These are phyloP conservation scores for Pteronura brasiliensis DNA, from an alignment of 2,113 vertebrate species.

Conservation along the genomic window DNA sequence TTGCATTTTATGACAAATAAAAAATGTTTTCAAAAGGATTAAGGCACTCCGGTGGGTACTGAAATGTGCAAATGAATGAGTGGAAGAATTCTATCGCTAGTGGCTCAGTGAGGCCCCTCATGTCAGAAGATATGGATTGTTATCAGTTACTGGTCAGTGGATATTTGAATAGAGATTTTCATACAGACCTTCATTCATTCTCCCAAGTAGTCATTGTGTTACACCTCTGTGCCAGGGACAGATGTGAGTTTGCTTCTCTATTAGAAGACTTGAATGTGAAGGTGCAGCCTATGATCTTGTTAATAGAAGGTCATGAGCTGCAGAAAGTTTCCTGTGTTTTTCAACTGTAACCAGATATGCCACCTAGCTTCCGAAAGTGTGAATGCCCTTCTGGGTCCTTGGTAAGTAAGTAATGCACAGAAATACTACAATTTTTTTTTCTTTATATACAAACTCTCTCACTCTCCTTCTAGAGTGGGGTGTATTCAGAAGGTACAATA, in stretches of 20 bases:
- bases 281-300: not conserved
- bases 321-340: not conserved
- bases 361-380: not conserved
- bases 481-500: not conserved
- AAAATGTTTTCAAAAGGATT: not conserved
- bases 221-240: not conserved
- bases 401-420: not conserved
- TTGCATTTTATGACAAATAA: not conserved
- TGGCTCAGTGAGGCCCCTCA: fast-evolving
- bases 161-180: not conserved
- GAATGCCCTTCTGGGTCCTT: not conserved
- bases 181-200: not conserved
- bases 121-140: not conserved
- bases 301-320: fast-evolving
- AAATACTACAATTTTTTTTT: not conserved
- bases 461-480: not conserved
- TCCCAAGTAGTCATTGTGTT: too few relatives aligned
- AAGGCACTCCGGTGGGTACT: not conserved
- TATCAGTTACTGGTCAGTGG: not conserved
- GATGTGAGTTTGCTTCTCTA: not conserved
- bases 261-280: fast-evolving
- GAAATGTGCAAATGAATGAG: not conserved
- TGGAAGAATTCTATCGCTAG: not conserved
- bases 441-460: not conserved
- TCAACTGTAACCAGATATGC: fast-evolving